Evolutionary conservation across 2,888 invertebrate genomes (phyloP).

Genomic region (Rhodophaea formosa): DNA sequence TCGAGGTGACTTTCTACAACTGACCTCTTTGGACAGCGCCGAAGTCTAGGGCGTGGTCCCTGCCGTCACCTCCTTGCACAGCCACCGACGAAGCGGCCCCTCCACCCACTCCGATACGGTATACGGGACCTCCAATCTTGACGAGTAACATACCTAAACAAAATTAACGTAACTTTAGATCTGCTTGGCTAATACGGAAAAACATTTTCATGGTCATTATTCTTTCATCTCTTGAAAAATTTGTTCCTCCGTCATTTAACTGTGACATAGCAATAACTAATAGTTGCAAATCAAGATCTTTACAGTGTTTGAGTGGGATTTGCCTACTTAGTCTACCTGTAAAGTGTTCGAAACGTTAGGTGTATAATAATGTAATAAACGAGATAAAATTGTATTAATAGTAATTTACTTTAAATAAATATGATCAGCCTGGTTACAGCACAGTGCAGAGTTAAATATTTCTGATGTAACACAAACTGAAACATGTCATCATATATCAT

Average conservation of each 20-base stretch:
- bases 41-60: slow-evolving; percentile 93
- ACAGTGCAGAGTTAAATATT: background rate
- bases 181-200: background rate
- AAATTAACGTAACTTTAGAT: background rate
- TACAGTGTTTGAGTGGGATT: too few relatives aligned
- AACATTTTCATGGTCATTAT: too few relatives aligned
- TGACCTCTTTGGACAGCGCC: slow-evolving; percentile 95
- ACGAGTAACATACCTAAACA: slow-evolving; percentile 91
- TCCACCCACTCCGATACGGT: slow-evolving; percentile 98
- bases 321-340: background rate
- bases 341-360: too few relatives aligned
- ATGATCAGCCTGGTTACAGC: background rate
- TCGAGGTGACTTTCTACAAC: background rate
- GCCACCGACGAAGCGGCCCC: slow-evolving; percentile 98
- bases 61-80: slow-evolving; percentile 88
- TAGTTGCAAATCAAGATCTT: too few relatives aligned
- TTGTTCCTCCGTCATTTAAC: too few relatives aligned
- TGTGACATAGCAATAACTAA: too few relatives aligned
- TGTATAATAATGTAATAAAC: too few relatives aligned
- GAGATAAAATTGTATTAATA: background rate
- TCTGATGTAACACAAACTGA: background rate
- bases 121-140: slow-evolving; percentile 98
- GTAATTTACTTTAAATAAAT: background rate
- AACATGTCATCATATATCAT: background rate
- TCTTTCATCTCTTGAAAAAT: too few relatives aligned